Base-by-base conservation (phyloP, 1,140 invertebrate genomes). In the Mactra quadrangularis region DNA sequence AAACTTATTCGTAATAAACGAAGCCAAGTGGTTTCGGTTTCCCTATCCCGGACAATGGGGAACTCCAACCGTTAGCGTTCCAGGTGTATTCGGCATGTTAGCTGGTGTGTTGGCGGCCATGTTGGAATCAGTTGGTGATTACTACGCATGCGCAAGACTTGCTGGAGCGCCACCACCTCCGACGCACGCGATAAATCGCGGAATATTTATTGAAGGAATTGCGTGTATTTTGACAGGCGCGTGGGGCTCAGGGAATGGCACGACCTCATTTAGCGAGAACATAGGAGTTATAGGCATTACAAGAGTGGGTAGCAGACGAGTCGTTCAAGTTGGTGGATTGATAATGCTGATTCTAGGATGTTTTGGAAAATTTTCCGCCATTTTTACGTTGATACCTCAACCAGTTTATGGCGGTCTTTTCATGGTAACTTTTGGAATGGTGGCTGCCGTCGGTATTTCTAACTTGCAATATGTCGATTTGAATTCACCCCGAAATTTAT, bases 321-420 rank as follows among this genome's bases (percentile, higher is more conserved):
- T 97, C 11, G 96, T 97, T 35, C 96, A 97, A 85, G 96, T 95
- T 93, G 96, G 96, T 0, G 96, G 96, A 1, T 86, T 94, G 0
- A 92, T 97, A 9, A 97, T 98, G 96, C 93, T 98, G 1, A 29
- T 86, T 11, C 45, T 87, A 2, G 87, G 79, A 2, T 72, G 97
- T 17, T 94, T 97, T 53, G 96, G 96, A 62, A 97, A 97, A 93
- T 77, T 88, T 45, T 96, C 96, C n/a, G 96, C 96, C 0, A 93
- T 97, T 4, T 97, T 97, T 88, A 96, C 97, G 62, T 96, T 97
- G 70, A 97, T 97, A 62, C 97, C 97, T 6, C 95, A 96, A 88
- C 96, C 97, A 0, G 95, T 97, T 27, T 95, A 97, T 1, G 97
- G 96, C 0, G 97, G 97, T 1, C 95, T 97, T 79, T 97, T 97